Evolutionary conservation across 2,797 vertebrate species (phyloP).

Genomic region (Oreonectes daqikongensis): DNA sequence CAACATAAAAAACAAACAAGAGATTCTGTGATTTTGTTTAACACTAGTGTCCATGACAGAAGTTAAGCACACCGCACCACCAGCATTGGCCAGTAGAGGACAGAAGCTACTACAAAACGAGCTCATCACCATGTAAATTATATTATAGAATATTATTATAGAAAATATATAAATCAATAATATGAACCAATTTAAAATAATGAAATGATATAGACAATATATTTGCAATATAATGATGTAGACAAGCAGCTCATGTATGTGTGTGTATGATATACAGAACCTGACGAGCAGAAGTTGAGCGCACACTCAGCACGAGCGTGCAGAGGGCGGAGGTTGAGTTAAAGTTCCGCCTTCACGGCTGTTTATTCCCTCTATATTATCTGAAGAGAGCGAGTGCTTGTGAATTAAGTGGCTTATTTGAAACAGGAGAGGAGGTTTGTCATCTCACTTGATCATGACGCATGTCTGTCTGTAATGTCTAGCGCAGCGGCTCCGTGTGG

Average conservation of each 20-base stretch:
- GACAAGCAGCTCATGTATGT: no score
- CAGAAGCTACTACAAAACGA: background rate
- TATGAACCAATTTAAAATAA: no score
- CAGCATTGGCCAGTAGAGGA: slow-evolving; percentile 1
- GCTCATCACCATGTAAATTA: background rate
- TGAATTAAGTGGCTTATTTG: background rate
- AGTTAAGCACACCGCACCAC: no score
- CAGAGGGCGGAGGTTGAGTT: slow-evolving; percentile 24
- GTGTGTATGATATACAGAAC: background rate
- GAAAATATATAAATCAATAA: no score
- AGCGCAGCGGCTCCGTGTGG: slow-evolving; percentile 31
- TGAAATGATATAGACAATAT: no score
- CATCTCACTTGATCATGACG: slow-evolving; percentile 24
- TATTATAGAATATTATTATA: background rate
- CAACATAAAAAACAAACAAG: background rate
- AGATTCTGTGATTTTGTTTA: background rate
- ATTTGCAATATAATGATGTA: no score
- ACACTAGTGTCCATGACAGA: background rate
- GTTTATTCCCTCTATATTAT: slow-evolving; percentile 5
- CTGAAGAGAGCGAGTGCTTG: background rate
- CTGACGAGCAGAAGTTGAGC: background rate
- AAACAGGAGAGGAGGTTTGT: background rate
- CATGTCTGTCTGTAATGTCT: slow-evolving; percentile 4
- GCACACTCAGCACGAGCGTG: background rate
- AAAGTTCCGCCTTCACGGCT: slow-evolving; percentile 30